phyloP scores from a whole-genome alignment of 2,113 vertebrate species.

The Ceratotherium simum region DNA sequence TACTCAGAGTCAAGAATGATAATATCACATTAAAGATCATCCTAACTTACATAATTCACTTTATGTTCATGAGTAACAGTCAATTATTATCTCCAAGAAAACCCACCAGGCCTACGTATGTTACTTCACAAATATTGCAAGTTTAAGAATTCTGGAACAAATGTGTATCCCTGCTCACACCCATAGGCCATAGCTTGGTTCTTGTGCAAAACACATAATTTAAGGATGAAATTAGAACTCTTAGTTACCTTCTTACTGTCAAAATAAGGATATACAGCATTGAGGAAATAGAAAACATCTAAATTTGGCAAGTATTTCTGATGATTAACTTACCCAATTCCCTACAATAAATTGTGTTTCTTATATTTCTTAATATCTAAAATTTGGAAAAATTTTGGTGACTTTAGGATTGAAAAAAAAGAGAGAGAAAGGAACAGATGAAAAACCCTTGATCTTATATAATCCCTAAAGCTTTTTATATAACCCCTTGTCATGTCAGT shows the following conservation, averaged over 20 bases:
- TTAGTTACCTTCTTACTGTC: neutral
- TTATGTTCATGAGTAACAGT: neutral
- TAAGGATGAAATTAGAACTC: neutral
- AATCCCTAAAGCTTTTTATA: constrained; percentile 77
- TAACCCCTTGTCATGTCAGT: constrained; percentile 69
- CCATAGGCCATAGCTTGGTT: neutral
- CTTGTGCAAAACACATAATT: neutral
- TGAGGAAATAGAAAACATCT: neutral
- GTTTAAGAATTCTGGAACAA: neutral
- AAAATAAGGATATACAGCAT: neutral
- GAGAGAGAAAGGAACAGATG: constrained; percentile 43
- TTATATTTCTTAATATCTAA: constrained; percentile 40
- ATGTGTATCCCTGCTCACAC: neutral
- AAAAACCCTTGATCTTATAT: constrained; percentile 69
- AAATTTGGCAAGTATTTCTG: neutral
- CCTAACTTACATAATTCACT: neutral
- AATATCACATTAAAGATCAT: neutral
- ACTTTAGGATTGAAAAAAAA: constrained; percentile 51
- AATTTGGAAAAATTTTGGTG: constrained; percentile 38
- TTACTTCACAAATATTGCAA: neutral
- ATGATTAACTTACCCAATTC: neutral
- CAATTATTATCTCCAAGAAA: neutral
- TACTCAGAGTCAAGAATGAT: neutral
- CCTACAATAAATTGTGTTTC: neutral
- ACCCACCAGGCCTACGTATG: neutral